These are phyloP conservation scores for Alaudala cheleensis DNA, from an alignment of 2,113 vertebrate species.

Conservation along the genomic window DNA sequence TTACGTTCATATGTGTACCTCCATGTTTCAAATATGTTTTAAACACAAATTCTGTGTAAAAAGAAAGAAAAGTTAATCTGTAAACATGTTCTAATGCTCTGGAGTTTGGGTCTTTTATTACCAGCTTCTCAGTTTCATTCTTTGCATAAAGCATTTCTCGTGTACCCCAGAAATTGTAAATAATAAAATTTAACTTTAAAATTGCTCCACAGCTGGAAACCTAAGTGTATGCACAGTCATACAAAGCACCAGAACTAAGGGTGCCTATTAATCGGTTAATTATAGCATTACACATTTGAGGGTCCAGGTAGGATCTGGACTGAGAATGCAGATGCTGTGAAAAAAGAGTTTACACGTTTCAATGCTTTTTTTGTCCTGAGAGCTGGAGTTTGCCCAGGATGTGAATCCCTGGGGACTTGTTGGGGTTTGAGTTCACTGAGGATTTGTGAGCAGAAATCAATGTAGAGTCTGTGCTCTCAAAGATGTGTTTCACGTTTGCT, in stretches of 20 bases:
- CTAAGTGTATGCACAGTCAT: neutral
- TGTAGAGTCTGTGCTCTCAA: constrained; percentile 9
- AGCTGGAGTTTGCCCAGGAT: constrained; percentile 52
- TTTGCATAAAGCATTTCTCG: neutral
- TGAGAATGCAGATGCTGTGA: constrained; percentile 28
- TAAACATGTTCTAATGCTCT: neutral
- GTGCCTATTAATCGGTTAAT: neutral
- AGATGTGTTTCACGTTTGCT: constrained; percentile 1
- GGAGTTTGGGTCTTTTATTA: neutral
- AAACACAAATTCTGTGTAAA: neutral
- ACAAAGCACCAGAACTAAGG: neutral
- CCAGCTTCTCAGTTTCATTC: neutral
- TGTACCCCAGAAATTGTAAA: neutral
- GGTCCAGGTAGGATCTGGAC: neutral
- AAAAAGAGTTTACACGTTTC: constrained; percentile 60
- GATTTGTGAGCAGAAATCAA: constrained; percentile 55
- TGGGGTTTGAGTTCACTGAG: neutral
- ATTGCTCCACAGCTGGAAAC: neutral
- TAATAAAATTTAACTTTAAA: neutral
- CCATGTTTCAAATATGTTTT: neutral
- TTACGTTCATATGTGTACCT: neutral
- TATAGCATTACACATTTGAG: neutral
- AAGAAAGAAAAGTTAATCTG: neutral
- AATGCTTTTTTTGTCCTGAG: constrained; percentile 69
- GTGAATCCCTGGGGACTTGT: constrained; percentile 33